Evolutionary conservation across 2,888 invertebrate species (phyloP).

Genomic region (Phanerotoma sp.): DNA sequence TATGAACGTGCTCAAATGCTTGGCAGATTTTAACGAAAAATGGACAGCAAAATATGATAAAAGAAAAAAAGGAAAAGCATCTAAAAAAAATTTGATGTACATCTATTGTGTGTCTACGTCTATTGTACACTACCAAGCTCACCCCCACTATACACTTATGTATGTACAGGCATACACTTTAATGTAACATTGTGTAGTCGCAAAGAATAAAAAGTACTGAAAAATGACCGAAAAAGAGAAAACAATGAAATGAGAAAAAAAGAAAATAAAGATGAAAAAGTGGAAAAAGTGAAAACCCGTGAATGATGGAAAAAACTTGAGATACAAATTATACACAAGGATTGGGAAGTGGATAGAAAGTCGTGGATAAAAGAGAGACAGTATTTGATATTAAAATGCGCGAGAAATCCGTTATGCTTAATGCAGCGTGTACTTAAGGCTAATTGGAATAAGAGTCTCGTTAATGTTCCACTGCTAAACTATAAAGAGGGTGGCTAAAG

Average conservation of each 20-base stretch:
- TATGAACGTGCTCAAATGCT: constrained; percentile 12
- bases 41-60: no score
- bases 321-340: constrained; percentile 20
- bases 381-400: constrained; percentile 43
- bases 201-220: neutral
- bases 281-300: neutral
- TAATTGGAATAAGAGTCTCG: constrained; percentile 48
- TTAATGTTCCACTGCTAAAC: constrained; percentile 41
- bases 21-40: constrained; percentile 1
- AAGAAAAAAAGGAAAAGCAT: no score
- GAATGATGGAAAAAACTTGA: constrained; percentile 4
- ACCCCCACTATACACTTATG: no score
- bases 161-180: no score
- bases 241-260: no score
- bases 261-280: neutral
- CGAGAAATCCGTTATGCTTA: constrained; percentile 40
- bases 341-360: constrained; percentile 14
- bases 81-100: no score
- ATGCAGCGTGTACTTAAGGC: constrained; percentile 44
- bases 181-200: no score
- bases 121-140: no score
- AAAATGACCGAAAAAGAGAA: neutral
- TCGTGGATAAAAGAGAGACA: constrained; percentile 29
- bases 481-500: constrained; percentile 5
- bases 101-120: no score